Conservation (phyloP, 2,797 vertebrate genomes). For the Philypnodon macrostomus region DNA sequence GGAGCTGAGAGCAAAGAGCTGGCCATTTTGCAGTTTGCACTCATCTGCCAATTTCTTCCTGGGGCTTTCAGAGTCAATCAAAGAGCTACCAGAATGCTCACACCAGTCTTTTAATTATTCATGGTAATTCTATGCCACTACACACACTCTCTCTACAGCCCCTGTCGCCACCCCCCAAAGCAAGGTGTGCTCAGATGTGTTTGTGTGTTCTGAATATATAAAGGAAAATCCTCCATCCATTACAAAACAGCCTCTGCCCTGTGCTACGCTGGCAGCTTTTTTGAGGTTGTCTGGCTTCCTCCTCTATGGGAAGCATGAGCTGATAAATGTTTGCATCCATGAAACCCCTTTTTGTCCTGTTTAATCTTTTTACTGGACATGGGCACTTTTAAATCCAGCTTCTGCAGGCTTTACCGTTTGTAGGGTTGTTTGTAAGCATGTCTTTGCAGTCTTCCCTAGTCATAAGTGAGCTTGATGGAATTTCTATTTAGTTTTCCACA, state of each 20-base stretch:
- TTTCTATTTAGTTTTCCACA: conserved; percentile 48
- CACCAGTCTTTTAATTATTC: conserved; percentile 81
- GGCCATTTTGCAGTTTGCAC: conserved; percentile 76
- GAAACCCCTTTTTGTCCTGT: conserved; percentile 47
- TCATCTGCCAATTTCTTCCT: conserved; percentile 76
- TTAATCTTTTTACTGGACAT: conserved; percentile 49
- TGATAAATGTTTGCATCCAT: conserved; percentile 57
- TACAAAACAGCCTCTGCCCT: conserved; percentile 60
- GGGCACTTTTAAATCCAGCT: conserved; percentile 29
- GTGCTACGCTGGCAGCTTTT: conserved; percentile 58
- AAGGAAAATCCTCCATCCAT: conserved; percentile 57
- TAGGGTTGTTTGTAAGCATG: conserved; percentile 20
- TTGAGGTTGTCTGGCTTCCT: conserved; percentile 59
- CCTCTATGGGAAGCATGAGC: conserved; percentile 51
- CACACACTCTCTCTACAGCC: conserved; percentile 68
- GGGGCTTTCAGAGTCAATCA: conserved; percentile 77
- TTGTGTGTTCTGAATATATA: conserved; percentile 72
- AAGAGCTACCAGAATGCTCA: conserved; percentile 77
- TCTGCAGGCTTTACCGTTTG: conserved; percentile 30
- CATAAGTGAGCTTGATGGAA: conserved; percentile 32
- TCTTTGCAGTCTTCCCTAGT: conserved; percentile 32
- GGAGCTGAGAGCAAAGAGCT: conserved; percentile 68
- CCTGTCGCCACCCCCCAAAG: conserved; percentile 61
- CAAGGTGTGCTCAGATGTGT: conserved; percentile 72
- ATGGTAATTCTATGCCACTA: conserved; percentile 71